These are phyloP conservation scores for Eulithis prunata DNA, from an alignment of 2,888 invertebrate species.

Conservation along the genomic window DNA sequence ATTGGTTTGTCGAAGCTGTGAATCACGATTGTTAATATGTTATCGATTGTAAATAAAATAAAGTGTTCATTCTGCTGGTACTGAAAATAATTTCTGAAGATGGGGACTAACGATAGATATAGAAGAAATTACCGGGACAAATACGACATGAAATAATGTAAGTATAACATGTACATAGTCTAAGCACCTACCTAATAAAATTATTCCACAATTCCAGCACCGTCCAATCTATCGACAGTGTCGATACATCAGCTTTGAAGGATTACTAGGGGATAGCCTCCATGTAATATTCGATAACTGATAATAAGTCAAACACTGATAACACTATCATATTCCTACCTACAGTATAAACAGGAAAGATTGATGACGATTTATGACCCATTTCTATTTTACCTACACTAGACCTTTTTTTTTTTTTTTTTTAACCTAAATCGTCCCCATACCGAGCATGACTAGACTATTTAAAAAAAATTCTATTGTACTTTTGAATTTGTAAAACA, in stretches of 20 bases:
- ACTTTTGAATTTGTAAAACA: background rate
- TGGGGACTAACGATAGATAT: background rate
- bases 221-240: conserved; percentile 29
- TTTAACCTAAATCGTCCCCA: too few relatives aligned
- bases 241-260: conserved; percentile 56
- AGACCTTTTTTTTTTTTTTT: too few relatives aligned
- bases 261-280: conserved; percentile 64
- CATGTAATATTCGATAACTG: conserved; percentile 54
- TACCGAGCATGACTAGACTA: too few relatives aligned
- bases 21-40: too few relatives aligned
- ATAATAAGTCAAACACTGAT: conserved; percentile 43
- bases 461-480: too few relatives aligned
- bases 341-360: conserved; percentile 18
- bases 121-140: background rate
- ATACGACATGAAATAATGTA: too few relatives aligned
- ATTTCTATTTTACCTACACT: conserved; percentile 1
- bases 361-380: conserved; percentile 20
- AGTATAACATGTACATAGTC: too few relatives aligned
- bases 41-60: too few relatives aligned
- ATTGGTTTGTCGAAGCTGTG: too few relatives aligned
- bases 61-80: too few relatives aligned
- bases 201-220: conserved; percentile 42
- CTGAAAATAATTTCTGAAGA: background rate
- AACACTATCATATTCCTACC: conserved; percentile 34
- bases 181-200: too few relatives aligned